These are phyloP conservation scores for Schizopygopsis pylzovi DNA, from an alignment of 2,797 vertebrate species.

Conservation along the genomic window DNA sequence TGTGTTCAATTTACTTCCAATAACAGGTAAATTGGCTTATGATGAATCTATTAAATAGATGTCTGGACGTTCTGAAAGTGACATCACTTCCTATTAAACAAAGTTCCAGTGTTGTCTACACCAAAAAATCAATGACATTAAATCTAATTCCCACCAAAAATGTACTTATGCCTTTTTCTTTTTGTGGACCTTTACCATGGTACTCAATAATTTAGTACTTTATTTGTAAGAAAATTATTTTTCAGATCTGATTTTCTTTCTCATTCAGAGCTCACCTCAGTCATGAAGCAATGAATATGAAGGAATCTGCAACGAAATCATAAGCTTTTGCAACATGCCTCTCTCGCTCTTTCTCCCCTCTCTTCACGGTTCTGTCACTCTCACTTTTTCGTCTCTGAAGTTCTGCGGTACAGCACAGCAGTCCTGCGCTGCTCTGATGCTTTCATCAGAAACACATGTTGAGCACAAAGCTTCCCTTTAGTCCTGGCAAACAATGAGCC, in stretches of 20 bases:
- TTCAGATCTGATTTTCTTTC: not conserved
- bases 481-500: conserved; percentile 30
- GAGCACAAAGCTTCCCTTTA: conserved; percentile 52
- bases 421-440: conserved; percentile 46
- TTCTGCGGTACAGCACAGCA: conserved; percentile 47
- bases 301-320: conserved; percentile 20
- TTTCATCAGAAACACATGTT: conserved; percentile 62
- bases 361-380: conserved; percentile 9
- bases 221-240: not conserved
- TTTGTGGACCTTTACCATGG: not conserved
- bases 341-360: not conserved
- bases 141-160: not conserved
- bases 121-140: not conserved
- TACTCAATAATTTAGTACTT: not conserved
- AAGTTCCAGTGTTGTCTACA: not conserved
- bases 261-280: conserved; percentile 27
- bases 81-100: conserved; percentile 6
- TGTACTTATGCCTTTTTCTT: not conserved
- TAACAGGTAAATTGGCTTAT: conserved; percentile 27
- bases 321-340: conserved; percentile 63
- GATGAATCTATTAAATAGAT: conserved; percentile 13
- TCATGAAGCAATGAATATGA: not conserved
- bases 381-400: conserved; percentile 54
- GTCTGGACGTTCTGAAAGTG: not conserved
- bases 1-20: conserved; percentile 23